Base-by-base conservation (phyloP, 2,888 invertebrate species). In the Ditula angustiorana region DNA sequence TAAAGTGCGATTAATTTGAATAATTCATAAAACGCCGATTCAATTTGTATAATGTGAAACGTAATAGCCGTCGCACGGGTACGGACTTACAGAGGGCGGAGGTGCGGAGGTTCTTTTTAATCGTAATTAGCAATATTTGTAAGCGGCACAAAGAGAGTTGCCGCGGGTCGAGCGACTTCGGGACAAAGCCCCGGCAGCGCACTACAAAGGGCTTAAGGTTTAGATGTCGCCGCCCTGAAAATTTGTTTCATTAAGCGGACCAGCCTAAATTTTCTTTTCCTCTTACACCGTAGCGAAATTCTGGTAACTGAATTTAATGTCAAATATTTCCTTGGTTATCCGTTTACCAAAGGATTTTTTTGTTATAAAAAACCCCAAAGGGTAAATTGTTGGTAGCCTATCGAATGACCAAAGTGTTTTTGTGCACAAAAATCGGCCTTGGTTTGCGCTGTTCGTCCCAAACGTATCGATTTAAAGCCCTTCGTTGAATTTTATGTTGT, bases 201-300 rank as follows among this genome's bases (percentile, higher is more conserved):
- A 86, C 87, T 86, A 90, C 91, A 91, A 91, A 91, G 88, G 86
- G 83, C 86, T 87, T 84, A 87, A 86, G 86, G 86, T 85, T 88
- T 88, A 88, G 88, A 89, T 85, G 89, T 87, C 85, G 81, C 87
- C 82, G 81, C 85, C 85, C 85, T 82, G 85, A 86, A 90, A 91
- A 89, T 92, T 90, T 88, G 90, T 90, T 90, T 90, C 90, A 91
- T 90, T 90, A 87, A 87, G 80, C 86, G 82, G 76, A 76, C 81
- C 80, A 77, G 76, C 81, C 87, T 75, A 81, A 85, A 86, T 84
- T 88, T 87, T 86, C 84, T 86, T 88, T 88, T 83, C 77, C 82
- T 78, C 81, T 81, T 79, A 80, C 79, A 67, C 72, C 72, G 74
- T 72, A 77, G 74, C 74, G 70, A 80, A 86, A 87, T 85, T 81